Conservation (phyloP, 1,140 invertebrate genomes). For the Drosophila melanogaster region DNA sequence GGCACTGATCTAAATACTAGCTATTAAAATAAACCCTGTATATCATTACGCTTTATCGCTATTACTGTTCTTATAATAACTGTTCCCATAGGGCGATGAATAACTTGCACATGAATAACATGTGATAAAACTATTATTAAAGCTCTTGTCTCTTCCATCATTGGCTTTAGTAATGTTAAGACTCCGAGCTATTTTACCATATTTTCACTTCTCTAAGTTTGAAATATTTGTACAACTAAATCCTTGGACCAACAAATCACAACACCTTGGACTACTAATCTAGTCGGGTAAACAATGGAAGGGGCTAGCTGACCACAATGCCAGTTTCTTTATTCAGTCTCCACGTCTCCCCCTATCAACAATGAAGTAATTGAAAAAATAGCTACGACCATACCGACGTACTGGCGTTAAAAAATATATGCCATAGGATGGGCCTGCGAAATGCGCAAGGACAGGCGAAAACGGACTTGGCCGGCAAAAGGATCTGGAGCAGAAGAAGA, state of each 20-base stretch:
- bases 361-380: conserved; percentile 79
- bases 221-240: conserved; percentile 37
- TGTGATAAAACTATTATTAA: too few species aligned
- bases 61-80: neutral
- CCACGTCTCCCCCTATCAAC: conserved; percentile 31
- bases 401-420: conserved; percentile 54
- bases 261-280: conserved; percentile 52
- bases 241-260: conserved; percentile 57
- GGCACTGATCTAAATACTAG: too few species aligned
- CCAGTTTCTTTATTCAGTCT: conserved; percentile 3
- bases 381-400: conserved; percentile 42
- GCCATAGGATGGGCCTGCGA: conserved; percentile 42
- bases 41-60: too few species aligned
- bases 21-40: too few species aligned
- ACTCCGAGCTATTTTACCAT: too few species aligned
- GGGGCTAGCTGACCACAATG: conserved; percentile 29
- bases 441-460: conserved; percentile 55
- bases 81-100: too few species aligned
- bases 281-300: conserved; percentile 50
- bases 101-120: too few species aligned
- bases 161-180: too few species aligned
- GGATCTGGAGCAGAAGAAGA: neutral
- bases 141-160: too few species aligned
- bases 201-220: neutral
- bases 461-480: conserved; percentile 3